A percentile compares a stretch with the other conserved stretches of the same genome.
phyloP scores from a whole-genome alignment of 2,888 invertebrate genomes.

The Pyrgus malvae region DNA sequence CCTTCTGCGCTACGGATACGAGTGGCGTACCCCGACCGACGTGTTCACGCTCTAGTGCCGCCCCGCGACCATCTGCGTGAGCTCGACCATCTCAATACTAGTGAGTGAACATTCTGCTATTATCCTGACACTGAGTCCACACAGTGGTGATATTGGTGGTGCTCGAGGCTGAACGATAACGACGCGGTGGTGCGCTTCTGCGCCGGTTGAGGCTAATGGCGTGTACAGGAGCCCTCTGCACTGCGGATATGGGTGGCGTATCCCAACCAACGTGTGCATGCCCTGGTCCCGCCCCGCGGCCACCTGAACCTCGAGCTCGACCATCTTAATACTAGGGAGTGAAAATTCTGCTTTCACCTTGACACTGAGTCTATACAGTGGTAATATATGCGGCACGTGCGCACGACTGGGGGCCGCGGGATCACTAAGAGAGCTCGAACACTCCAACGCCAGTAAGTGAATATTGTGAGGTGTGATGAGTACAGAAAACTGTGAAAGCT shows the following conservation, averaged over 20 bases:
- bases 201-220: slow-evolving; percentile 94
- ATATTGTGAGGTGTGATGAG: too few relatives aligned
- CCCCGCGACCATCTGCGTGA: slow-evolving; percentile 88
- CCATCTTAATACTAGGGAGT: slow-evolving; percentile 70
- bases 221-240: slow-evolving; percentile 87
- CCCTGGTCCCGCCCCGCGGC: slow-evolving; percentile 88
- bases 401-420: too few relatives aligned
- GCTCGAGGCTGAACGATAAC: slow-evolving; percentile 89
- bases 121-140: too few relatives aligned
- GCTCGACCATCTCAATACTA: slow-evolving; percentile 80
- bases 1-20: slow-evolving; percentile 89
- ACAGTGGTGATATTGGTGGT: slow-evolving; percentile 91
- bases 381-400: slow-evolving; percentile 92
- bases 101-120: slow-evolving; percentile 42
- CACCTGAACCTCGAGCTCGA: slow-evolving; percentile 89
- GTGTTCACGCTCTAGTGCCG: slow-evolving; percentile 91
- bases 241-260: slow-evolving; percentile 93
- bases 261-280: slow-evolving; percentile 94
- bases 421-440: too few relatives aligned
- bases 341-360: neutral
- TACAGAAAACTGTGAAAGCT: too few relatives aligned
- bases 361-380: too few relatives aligned
- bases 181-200: slow-evolving; percentile 93
- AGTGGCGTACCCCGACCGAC: slow-evolving; percentile 95
- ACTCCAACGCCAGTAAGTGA: too few relatives aligned